A percentile compares a stretch with the other conserved stretches of the same genome.
Conservation (phyloP, 2,888 invertebrate species). For the Lasius fuliginosus region DNA sequence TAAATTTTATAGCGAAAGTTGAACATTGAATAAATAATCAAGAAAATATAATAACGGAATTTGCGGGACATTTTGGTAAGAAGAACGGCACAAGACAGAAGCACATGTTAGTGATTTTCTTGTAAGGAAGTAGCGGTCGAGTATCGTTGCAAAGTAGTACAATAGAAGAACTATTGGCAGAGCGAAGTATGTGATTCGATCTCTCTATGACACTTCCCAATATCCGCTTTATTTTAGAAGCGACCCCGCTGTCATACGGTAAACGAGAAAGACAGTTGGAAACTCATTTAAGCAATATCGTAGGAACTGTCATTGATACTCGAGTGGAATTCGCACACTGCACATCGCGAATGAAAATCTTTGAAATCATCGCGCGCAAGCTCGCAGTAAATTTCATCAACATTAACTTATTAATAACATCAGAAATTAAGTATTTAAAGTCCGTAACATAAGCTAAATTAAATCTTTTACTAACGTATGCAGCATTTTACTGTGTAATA, state of each 20-base stretch:
- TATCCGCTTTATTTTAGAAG: slow-evolving; percentile 54
- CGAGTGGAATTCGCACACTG: slow-evolving; percentile 15
- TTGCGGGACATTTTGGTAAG: not conserved
- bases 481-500: not conserved
- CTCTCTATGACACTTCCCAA: slow-evolving; percentile 45
- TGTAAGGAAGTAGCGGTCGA: slow-evolving; percentile 14
- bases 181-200: slow-evolving; percentile 47
- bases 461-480: not conserved
- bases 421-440: not conserved
- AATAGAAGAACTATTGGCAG: slow-evolving; percentile 47
- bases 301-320: slow-evolving; percentile 29
- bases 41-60: not conserved
- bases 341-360: slow-evolving; percentile 19
- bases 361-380: not conserved
- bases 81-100: not conserved
- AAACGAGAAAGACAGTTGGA: slow-evolving; percentile 46
- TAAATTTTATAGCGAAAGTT: not conserved
- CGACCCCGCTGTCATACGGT: slow-evolving; percentile 36
- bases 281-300: slow-evolving; percentile 52
- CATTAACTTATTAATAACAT: not conserved
- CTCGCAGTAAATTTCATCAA: not conserved
- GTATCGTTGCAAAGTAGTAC: slow-evolving; percentile 45
- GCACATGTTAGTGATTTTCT: slow-evolving; percentile 33
- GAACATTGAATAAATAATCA: not conserved
- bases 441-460: not conserved